Conservation (phyloP, 2,888 invertebrate genomes). For the Cremastobaeus sp. region DNA sequence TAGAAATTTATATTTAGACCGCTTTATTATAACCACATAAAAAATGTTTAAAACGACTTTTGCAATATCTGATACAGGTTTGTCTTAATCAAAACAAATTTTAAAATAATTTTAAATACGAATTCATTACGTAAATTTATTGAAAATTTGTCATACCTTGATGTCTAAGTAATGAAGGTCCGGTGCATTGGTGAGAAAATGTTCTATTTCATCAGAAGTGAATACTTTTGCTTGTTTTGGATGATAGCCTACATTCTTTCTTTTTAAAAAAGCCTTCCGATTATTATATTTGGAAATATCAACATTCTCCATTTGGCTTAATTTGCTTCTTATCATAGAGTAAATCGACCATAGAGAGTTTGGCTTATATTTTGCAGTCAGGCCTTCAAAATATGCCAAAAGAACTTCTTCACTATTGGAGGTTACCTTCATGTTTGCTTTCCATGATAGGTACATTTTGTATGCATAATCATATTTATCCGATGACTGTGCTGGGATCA, state of each 20-base stretch:
- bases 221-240: constrained; percentile 1
- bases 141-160: no score
- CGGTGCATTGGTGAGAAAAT: neutral
- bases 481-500: constrained; percentile 9
- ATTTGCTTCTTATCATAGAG: constrained; percentile 25
- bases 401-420: constrained; percentile 18
- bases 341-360: constrained; percentile 25
- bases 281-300: constrained; percentile 24
- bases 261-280: constrained; percentile 14
- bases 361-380: constrained; percentile 19
- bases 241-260: neutral
- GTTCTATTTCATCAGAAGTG: neutral
- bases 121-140: no score
- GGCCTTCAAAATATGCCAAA: constrained; percentile 23
- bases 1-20: no score
- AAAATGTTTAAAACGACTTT: no score
- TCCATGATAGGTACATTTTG: constrained; percentile 17
- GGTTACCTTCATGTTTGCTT: constrained; percentile 4
- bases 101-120: no score
- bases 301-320: constrained; percentile 10
- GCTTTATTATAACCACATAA: no score
- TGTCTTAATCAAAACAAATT: no score
- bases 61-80: no score
- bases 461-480: constrained; percentile 32
- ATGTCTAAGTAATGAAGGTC: neutral